These are phyloP conservation scores for Diploscapter pachys DNA, from an alignment of 1,140 invertebrate genomes.

Conservation along the genomic window DNA sequence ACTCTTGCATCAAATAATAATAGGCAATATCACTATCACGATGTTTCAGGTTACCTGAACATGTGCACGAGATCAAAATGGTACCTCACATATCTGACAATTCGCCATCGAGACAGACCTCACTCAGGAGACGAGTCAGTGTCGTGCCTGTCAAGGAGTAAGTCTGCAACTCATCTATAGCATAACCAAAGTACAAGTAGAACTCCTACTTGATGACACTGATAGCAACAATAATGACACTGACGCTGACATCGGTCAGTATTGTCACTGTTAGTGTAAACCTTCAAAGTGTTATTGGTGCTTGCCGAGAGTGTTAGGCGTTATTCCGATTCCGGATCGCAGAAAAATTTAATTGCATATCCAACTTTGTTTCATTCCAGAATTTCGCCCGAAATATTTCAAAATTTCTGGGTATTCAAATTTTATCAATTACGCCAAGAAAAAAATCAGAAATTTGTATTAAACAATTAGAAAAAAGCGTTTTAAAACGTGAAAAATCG, in stretches of 20 bases:
- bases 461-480: not conserved
- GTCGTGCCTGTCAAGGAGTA: constrained; percentile 31
- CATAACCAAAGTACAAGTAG: not conserved
- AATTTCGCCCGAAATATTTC: too few relatives aligned
- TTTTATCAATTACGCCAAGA: not conserved
- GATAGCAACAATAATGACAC: constrained; percentile 12
- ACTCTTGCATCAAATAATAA: too few relatives aligned
- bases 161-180: not conserved
- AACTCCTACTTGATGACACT: constrained; percentile 4
- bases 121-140: constrained; percentile 29
- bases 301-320: too few relatives aligned
- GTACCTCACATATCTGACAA: constrained; percentile 21
- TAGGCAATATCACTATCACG: not conserved
- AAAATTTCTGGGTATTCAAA: too few relatives aligned
- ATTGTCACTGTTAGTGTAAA: not conserved
- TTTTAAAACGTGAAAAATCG: not conserved
- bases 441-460: not conserved
- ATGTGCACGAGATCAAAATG: constrained; percentile 32
- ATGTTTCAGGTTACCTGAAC: constrained; percentile 28
- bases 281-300: too few relatives aligned
- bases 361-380: too few relatives aligned
- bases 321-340: too few relatives aligned
- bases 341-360: too few relatives aligned
- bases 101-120: constrained; percentile 2
- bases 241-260: not conserved